Conservation (phyloP, 2,113 vertebrate genomes). For the Nesoenas mayeri region DNA sequence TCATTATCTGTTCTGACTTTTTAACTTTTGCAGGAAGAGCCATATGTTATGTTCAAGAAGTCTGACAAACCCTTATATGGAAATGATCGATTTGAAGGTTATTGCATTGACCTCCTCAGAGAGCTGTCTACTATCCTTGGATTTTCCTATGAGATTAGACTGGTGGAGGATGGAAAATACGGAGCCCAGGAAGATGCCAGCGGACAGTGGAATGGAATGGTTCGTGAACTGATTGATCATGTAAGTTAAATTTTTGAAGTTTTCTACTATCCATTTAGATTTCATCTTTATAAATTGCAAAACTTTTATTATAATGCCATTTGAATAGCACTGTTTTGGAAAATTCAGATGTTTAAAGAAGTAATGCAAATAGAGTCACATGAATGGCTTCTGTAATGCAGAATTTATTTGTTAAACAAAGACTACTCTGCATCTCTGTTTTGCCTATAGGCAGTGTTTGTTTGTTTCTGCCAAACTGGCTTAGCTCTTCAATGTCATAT, state of each 20-base stretch:
- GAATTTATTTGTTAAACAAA: background rate
- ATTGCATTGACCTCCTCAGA: constrained; percentile 94
- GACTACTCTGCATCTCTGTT: background rate
- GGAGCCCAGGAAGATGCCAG: constrained; percentile 94
- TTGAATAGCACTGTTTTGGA: background rate
- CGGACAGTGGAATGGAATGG: constrained; percentile 98
- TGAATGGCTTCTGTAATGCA: background rate
- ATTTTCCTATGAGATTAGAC: constrained; percentile 92
- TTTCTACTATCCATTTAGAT: background rate
- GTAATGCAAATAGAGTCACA: background rate
- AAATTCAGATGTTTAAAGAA: background rate
- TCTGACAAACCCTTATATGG: constrained; percentile 97
- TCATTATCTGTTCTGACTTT: background rate
- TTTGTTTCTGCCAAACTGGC: background rate
- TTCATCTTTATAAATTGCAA: background rate
- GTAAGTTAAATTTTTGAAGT: constrained; percentile 78
- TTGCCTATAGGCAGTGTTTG: background rate
- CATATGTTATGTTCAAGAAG: constrained; percentile 98
- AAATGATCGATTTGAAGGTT: constrained; percentile 97
- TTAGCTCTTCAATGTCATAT: background rate
- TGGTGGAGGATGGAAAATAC: constrained; percentile 95
- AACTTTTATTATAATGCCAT: background rate
- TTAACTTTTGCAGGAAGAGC: constrained; percentile 86
- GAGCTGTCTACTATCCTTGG: constrained; percentile 94
- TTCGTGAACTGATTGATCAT: constrained; percentile 96